These are phyloP conservation scores for Andrena hattorfiana DNA, from an alignment of 2,888 invertebrate species.

Conservation along the genomic window DNA sequence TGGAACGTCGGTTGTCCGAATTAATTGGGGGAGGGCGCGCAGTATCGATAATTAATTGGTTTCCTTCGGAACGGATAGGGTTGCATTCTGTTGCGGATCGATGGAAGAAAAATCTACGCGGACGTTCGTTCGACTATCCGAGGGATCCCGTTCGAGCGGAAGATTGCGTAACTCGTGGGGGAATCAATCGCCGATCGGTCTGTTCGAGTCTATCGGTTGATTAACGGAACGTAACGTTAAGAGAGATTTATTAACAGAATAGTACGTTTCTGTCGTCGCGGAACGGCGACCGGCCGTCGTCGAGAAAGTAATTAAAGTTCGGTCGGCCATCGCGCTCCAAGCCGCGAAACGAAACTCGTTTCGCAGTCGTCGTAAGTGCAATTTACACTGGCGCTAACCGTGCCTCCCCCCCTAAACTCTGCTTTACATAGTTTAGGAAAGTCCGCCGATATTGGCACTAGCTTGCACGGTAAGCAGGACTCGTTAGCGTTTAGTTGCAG, in stretches of 20 bases:
- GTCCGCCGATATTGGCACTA: constrained; percentile 34
- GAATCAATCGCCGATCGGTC: not conserved
- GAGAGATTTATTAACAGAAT: constrained; percentile 34
- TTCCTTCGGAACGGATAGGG: constrained; percentile 12
- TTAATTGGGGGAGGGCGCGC: constrained; percentile 22
- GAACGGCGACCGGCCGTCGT: constrained; percentile 22
- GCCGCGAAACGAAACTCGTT: constrained; percentile 17
- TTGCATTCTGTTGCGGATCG: not conserved
- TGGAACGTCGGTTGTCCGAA: constrained; percentile 27
- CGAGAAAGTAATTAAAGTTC: constrained; percentile 49
- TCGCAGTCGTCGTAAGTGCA: constrained; percentile 38
- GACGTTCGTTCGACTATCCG: constrained; percentile 2
- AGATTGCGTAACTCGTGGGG: constrained; percentile 10
- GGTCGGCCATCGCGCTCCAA: constrained; percentile 23
- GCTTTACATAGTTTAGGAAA: constrained; percentile 37
- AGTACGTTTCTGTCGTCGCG: constrained; percentile 16
- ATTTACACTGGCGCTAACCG: constrained; percentile 30
- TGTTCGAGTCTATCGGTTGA: not conserved
- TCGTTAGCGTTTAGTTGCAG: constrained; percentile 48
- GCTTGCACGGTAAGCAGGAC: constrained; percentile 19
- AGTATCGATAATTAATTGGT: constrained; percentile 9
- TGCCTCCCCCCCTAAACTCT: constrained; percentile 17
- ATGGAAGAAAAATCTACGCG: too few species aligned
- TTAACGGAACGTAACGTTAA: constrained; percentile 9
- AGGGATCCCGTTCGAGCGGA: constrained; percentile 2